Base-by-base conservation (phyloP, 1,140 invertebrate genomes). In the Hyposmocoma kahamanoa region DNA sequence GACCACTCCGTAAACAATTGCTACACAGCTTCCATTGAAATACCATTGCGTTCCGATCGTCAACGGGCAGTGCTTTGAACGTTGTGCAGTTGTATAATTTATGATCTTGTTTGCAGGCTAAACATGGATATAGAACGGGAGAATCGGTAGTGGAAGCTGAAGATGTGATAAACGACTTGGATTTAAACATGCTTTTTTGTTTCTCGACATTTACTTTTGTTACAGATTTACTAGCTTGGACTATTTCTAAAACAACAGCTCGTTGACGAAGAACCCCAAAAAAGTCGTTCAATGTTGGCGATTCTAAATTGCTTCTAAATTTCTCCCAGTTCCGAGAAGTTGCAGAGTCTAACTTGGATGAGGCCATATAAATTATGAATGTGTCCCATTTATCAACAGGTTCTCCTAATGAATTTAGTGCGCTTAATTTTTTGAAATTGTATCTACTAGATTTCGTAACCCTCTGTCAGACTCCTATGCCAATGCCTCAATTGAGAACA, bases 271-370 rank as follows among this genome's bases (percentile, higher is more conserved):
- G 44, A 47, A 47, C 34, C 11, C 22, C 19, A 38, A 13, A 36
- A 21, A 47, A 47, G 22, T 47, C 32, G 2, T 11, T 2, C 10
- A 47, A 22, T 1, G 0, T 47, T 5, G 19, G 30, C 2, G 20
- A 15, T 4, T 47, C 32, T 36, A 36, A 17, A 9, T 11, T 36
- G 20, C 30, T 47, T 36, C 44, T 11, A 22, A 20, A 10, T 18
- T 47, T 32, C 32, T 47, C 44, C 44, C 44, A 47, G 3, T 47
- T 34, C 19, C 44, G 34, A 1, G 30, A n/a, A 5, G 44, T 47
- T 21, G 36, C 19, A 11, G 20, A 8, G 30, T 47, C 44, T 1
- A 47, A 34, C 20, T 38, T 47, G 2, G 44, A 19, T 3, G 44
- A 47, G 28, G 21, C 30, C n/a, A 47, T 22, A 17, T 36, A 47